A percentile compares a stretch with the other conserved stretches of the same genome.
phyloP scores from a whole-genome alignment of 1,140 invertebrate genomes.

The Drosophila gunungcola region DNA sequence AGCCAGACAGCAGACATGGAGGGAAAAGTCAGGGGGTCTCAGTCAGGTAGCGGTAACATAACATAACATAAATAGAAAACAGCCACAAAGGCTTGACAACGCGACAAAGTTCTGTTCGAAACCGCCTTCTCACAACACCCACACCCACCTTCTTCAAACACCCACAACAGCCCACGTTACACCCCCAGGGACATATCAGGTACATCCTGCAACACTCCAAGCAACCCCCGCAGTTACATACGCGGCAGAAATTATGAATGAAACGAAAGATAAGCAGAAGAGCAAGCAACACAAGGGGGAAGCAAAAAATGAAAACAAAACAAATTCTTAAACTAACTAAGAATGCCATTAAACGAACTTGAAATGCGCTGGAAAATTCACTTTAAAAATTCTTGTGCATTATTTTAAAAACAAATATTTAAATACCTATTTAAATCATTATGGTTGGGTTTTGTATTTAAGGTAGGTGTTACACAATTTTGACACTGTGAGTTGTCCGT shows the following conservation, averaged over 20 bases:
- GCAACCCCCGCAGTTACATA: conserved; percentile 40
- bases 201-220: conserved; percentile 53
- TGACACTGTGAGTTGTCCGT: background rate
- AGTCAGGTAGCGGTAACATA: conserved; percentile 35
- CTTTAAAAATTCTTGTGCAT: background rate
- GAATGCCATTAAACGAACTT: conserved; percentile 16
- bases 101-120: conserved; percentile 57
- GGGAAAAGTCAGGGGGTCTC: conserved; percentile 28
- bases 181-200: conserved; percentile 15
- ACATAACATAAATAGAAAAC: conserved; percentile 76
- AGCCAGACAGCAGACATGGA: conserved; percentile 42
- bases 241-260: conserved; percentile 77
- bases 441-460: background rate
- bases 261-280: conserved; percentile 60
- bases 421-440: no score
- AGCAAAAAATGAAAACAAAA: conserved; percentile 27
- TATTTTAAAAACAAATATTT: no score
- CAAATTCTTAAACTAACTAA: conserved; percentile 29
- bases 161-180: conserved; percentile 6
- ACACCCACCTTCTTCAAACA: conserved; percentile 17
- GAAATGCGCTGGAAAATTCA: conserved; percentile 17
- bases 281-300: conserved; percentile 19
- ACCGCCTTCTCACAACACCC: conserved; percentile 20
- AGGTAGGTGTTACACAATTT: no score
- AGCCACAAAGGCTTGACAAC: conserved; percentile 75